Percentiles rank a stretch among this genome's conserved stretches.
Evolutionary conservation across 2,888 invertebrate genomes (phyloP).

Genomic region (Caenorhabditis sinica): DNA sequence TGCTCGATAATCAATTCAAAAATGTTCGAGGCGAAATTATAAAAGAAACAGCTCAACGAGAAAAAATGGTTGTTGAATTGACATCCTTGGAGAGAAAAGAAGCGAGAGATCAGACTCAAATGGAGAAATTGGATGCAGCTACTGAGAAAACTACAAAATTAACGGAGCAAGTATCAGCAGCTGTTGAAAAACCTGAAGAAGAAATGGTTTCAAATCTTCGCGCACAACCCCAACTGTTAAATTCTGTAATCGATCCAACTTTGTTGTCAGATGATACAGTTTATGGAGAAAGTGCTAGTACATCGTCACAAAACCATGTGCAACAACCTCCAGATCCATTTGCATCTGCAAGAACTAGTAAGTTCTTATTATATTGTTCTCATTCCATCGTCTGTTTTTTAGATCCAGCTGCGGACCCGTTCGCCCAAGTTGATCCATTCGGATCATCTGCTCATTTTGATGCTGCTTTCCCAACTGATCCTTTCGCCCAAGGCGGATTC

Average conservation of each 20-base stretch:
- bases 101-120: constrained; percentile 53
- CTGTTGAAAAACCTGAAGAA: constrained; percentile 49
- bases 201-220: constrained; percentile 36
- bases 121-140: constrained; percentile 43
- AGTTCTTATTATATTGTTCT: neutral
- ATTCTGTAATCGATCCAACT: constrained; percentile 26
- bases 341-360: constrained; percentile 53
- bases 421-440: constrained; percentile 73
- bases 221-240: constrained; percentile 27
- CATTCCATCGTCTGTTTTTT: neutral
- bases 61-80: constrained; percentile 61
- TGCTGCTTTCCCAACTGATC: constrained; percentile 68
- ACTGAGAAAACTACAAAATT: constrained; percentile 46
- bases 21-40: constrained; percentile 47
- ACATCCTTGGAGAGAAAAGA: constrained; percentile 61
- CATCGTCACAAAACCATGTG: constrained; percentile 47
- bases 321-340: constrained; percentile 72
- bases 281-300: constrained; percentile 54
- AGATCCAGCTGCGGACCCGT: constrained; percentile 68
- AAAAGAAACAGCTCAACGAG: constrained; percentile 51
- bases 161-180: constrained; percentile 51
- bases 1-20: constrained; percentile 51
- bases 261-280: constrained; percentile 57
- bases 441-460: constrained; percentile 55
- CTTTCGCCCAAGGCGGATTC: constrained; percentile 64